Evolutionary conservation across 2,113 vertebrate genomes (phyloP).

Genomic region (Neopipo cinnamomea): DNA sequence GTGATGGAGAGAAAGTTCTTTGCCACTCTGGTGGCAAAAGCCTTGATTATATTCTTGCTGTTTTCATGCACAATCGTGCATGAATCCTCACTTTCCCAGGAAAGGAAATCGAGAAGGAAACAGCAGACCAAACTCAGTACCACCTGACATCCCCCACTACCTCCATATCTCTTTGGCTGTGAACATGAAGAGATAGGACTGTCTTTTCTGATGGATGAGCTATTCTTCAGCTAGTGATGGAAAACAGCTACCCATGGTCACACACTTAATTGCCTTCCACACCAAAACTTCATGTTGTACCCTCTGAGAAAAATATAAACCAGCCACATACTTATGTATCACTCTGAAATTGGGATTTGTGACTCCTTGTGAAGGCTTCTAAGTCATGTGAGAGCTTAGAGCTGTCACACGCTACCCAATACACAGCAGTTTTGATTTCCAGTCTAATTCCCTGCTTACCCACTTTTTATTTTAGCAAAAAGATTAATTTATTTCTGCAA

Average conservation of each 20-base stretch:
- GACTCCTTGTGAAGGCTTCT: neutral
- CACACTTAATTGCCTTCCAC: neutral
- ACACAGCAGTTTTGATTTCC: neutral
- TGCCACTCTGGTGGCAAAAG: neutral
- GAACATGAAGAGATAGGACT: neutral
- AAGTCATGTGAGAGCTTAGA: neutral
- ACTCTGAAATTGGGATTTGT: neutral
- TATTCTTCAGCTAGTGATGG: neutral
- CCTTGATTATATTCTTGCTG: neutral
- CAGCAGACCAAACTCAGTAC: neutral
- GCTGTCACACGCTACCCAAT: neutral
- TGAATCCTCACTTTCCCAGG: neutral
- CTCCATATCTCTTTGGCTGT: neutral
- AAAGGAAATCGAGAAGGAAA: neutral
- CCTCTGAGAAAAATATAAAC: neutral
- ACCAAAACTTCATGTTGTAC: neutral
- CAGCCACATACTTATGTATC: neutral
- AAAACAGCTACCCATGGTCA: neutral
- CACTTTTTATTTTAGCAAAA: neutral
- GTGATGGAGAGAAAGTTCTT: neutral
- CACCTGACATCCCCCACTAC: neutral
- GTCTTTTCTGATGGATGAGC: neutral
- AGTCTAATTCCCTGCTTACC: neutral
- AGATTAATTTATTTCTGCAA: neutral
- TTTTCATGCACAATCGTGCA: too few species aligned